Evolutionary conservation across 2,888 invertebrate species (phyloP).

Genomic region (Tachystola acroxantha): DNA sequence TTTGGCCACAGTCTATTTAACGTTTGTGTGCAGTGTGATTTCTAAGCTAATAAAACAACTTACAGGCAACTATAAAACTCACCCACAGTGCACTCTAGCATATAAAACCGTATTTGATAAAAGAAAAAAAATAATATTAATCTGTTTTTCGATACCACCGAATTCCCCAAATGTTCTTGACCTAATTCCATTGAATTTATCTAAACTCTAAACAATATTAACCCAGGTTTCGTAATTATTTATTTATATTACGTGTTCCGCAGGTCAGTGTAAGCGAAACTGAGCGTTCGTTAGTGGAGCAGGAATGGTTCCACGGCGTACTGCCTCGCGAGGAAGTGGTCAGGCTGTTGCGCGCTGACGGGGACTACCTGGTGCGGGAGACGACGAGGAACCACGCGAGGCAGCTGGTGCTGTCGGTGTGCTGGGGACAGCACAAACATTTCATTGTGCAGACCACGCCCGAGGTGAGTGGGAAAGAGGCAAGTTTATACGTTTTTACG

Average conservation of each 20-base stretch:
- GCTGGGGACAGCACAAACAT: conserved; percentile 97
- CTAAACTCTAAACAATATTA: too few species aligned
- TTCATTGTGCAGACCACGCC: conserved; percentile 97
- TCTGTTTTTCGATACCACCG: too few species aligned
- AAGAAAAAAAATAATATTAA: neutral
- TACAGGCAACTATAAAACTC: neutral
- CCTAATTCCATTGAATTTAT: too few species aligned
- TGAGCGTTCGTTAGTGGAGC: conserved; percentile 88
- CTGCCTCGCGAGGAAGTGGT: conserved; percentile 97
- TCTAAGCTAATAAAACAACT: neutral
- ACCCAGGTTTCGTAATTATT: too few species aligned
- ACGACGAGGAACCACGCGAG: conserved; percentile 94
- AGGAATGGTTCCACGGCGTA: conserved; percentile 99
- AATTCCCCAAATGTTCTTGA: too few species aligned
- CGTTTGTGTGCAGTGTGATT: neutral
- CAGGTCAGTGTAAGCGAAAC: conserved; percentile 69
- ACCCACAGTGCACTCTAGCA: neutral
- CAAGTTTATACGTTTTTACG: too few species aligned
- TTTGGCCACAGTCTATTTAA: conserved; percentile 1
- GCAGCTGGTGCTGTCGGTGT: conserved; percentile 95
- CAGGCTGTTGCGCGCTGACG: conserved; percentile 91
- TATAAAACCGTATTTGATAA: neutral
- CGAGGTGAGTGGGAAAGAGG: conserved; percentile 81
- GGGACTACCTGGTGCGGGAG: conserved; percentile 96
- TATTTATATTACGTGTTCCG: neutral